A percentile compares a stretch with the other conserved stretches of the same genome.
Evolutionary conservation across 2,113 vertebrate genomes (phyloP).

Genomic region (Tachuris rubrigastra): DNA sequence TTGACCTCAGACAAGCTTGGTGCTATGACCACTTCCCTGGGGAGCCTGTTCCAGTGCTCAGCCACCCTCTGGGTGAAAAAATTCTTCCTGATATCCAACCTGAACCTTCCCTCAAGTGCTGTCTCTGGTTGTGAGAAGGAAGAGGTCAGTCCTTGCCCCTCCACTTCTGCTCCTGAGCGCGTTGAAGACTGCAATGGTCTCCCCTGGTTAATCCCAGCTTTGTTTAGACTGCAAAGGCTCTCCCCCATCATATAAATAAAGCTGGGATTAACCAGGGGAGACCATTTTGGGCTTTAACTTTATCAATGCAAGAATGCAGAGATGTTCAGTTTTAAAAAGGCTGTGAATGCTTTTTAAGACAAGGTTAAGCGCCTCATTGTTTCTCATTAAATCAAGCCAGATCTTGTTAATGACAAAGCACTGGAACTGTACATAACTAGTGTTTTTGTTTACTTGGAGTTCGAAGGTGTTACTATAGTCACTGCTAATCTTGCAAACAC

Average conservation of each 20-base stretch:
- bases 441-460: background rate
- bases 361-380: background rate
- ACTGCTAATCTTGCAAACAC: background rate
- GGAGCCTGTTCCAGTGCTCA: background rate
- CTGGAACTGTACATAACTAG: background rate
- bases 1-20: background rate
- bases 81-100: background rate
- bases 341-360: background rate
- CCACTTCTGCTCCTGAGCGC: accelerated
- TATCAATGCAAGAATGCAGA: background rate
- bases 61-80: background rate
- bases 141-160: background rate
- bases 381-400: background rate
- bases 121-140: background rate
- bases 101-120: background rate
- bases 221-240: background rate
- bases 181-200: background rate
- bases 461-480: background rate
- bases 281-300: background rate
- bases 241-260: no score
- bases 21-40: background rate
- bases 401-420: background rate
- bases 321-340: background rate
- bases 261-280: no score
- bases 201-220: background rate